A percentile compares a stretch with the other conserved stretches of the same genome.
Conservation (phyloP, 2,797 vertebrate genomes). For the Novumbra hubbsi region DNA sequence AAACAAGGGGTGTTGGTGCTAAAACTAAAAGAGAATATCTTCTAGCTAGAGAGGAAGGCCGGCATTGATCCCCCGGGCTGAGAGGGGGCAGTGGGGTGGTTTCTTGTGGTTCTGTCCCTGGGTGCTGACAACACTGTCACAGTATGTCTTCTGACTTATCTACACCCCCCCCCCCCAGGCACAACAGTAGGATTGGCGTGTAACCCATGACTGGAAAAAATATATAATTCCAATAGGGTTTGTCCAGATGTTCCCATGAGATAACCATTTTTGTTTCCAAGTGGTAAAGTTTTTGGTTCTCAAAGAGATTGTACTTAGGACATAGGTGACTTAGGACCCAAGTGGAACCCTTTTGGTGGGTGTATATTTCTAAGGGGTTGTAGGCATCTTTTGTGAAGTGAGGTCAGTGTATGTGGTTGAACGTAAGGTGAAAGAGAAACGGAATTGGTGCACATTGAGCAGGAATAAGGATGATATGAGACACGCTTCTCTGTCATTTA, state of each 20-base stretch:
- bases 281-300: too few species aligned
- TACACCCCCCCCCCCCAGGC: neutral
- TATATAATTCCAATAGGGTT: too few species aligned
- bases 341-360: too few species aligned
- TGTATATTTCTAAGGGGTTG: neutral
- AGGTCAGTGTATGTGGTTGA: neutral
- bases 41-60: neutral
- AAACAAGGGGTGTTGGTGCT: neutral
- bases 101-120: neutral
- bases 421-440: neutral
- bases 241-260: too few species aligned
- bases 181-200: neutral
- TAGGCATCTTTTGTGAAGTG: neutral
- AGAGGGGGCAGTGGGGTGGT: neutral
- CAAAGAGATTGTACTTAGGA: too few species aligned
- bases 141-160: neutral
- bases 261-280: too few species aligned
- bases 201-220: too few species aligned
- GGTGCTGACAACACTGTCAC: conserved; percentile 6
- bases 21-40: neutral
- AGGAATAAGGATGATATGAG: too few species aligned
- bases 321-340: too few species aligned
- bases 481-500: too few species aligned
- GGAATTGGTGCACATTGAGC: too few species aligned
- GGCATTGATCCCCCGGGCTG: neutral